phyloP scores from a whole-genome alignment of 2,113 vertebrate genomes.

The Nothoprocta pentlandii region DNA sequence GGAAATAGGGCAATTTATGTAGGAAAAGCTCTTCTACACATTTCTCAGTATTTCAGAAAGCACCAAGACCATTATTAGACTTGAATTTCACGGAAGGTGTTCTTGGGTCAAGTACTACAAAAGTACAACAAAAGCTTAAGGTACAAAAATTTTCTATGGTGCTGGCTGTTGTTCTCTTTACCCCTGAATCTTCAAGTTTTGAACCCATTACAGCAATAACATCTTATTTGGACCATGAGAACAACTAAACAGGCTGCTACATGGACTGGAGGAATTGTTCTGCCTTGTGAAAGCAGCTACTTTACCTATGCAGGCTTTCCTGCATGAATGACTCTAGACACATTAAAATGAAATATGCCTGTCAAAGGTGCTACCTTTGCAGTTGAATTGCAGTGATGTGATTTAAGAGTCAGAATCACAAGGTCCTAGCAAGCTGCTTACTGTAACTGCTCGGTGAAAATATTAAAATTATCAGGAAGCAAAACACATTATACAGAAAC shows the following conservation, averaged over 20 bases:
- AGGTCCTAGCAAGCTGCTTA: not conserved
- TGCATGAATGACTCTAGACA: not conserved
- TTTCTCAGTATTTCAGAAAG: not conserved
- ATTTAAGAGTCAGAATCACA: not conserved
- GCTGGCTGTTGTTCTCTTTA: conserved; percentile 2
- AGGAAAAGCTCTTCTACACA: not conserved
- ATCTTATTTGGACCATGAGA: not conserved
- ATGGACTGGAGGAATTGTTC: not conserved
- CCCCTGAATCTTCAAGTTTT: not conserved
- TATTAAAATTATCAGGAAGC: conserved; percentile 2
- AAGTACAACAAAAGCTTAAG: not conserved
- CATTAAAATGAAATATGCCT: not conserved
- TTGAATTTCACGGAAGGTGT: not conserved
- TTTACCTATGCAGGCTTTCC: not conserved
- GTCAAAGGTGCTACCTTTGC: not conserved
- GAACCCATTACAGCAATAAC: not conserved
- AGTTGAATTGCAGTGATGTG: not conserved
- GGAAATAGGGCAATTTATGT: not conserved
- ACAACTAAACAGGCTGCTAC: not conserved
- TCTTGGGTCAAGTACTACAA: not conserved
- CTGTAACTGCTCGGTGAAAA: conserved; percentile 1
- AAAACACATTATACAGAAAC: not conserved
- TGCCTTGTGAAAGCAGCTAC: not conserved
- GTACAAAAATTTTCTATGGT: not conserved
- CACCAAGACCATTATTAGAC: not conserved